Percentiles rank a stretch among this genome's conserved stretches.
Evolutionary conservation across 2,888 invertebrate genomes (phyloP).

Genomic region (Anoplius nigerrimus): DNA sequence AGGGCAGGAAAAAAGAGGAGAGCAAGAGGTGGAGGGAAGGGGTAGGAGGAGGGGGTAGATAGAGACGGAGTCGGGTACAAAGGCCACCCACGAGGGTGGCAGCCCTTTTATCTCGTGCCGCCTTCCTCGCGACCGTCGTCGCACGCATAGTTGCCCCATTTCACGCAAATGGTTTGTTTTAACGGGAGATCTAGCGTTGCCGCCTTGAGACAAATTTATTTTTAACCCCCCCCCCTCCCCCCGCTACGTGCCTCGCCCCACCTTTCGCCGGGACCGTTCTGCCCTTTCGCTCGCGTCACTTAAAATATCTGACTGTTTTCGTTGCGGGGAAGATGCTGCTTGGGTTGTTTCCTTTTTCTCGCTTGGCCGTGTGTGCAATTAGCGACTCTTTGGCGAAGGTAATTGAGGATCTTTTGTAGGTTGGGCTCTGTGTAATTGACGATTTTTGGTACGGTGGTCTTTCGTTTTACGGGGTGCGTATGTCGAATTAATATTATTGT

Average conservation of each 20-base stretch:
- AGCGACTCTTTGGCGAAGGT: too few relatives aligned
- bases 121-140: conserved; percentile 37
- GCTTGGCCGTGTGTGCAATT: too few relatives aligned
- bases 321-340: too few relatives aligned
- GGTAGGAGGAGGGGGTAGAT: conserved; percentile 34
- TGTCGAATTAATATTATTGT: too few relatives aligned
- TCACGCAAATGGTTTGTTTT: conserved; percentile 48
- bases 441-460: too few relatives aligned
- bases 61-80: conserved; percentile 26
- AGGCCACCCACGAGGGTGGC: conserved; percentile 48
- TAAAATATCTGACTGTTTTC: too few relatives aligned
- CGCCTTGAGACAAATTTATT: conserved; percentile 39
- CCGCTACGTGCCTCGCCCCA: conserved; percentile 1
- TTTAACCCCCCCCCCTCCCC: conserved; percentile 26
- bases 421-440: too few relatives aligned
- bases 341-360: too few relatives aligned
- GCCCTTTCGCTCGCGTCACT: background rate
- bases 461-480: too few relatives aligned
- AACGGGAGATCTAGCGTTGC: conserved; percentile 42
- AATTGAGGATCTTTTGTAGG: too few relatives aligned
- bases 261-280: background rate
- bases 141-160: conserved; percentile 32
- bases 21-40: conserved; percentile 38
- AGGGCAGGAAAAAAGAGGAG: background rate
- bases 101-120: conserved; percentile 51